A percentile compares a stretch with the other conserved stretches of the same genome.
These are phyloP conservation scores for Nautilus pompilius DNA, from an alignment of 1,140 invertebrate genomes.

Conservation along the genomic window DNA sequence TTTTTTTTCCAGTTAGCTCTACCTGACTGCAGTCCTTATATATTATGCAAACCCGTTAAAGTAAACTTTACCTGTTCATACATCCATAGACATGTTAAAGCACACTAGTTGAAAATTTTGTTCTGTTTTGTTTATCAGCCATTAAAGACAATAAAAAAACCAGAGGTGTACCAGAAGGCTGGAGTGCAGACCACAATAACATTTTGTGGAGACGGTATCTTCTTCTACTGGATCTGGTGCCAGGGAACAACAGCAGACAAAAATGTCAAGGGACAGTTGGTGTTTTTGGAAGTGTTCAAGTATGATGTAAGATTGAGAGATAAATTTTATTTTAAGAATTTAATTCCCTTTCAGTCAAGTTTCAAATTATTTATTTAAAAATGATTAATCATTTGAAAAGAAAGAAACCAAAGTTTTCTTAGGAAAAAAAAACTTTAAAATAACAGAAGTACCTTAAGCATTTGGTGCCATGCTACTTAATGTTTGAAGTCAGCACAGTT, in stretches of 20 bases:
- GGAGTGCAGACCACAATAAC: conserved; percentile 41
- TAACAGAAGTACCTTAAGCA: too few species aligned
- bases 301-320: conserved; percentile 25
- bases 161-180: conserved; percentile 16
- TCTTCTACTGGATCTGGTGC: conserved; percentile 53
- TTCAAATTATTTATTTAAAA: neutral
- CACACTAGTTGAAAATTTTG: too few species aligned
- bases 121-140: conserved; percentile 15
- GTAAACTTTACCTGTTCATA: too few species aligned
- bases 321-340: neutral
- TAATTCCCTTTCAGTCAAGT: neutral
- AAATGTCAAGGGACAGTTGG: conserved; percentile 36
- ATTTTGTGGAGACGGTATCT: conserved; percentile 48
- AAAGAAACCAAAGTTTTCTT: too few species aligned
- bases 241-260: conserved; percentile 37
- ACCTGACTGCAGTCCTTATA: too few species aligned
- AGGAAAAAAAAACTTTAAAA: too few species aligned
- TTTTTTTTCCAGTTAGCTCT: too few species aligned
- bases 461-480: too few species aligned
- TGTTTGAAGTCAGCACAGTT: too few species aligned
- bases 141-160: conserved; percentile 30
- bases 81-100: too few species aligned
- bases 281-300: conserved; percentile 41
- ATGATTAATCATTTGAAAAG: too few species aligned
- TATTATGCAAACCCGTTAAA: too few species aligned